Evolutionary conservation across 2,888 invertebrate genomes (phyloP), one percentile per base, ranked within the genome.

Genomic region (Stenchaetothrips biformis): DNA sequence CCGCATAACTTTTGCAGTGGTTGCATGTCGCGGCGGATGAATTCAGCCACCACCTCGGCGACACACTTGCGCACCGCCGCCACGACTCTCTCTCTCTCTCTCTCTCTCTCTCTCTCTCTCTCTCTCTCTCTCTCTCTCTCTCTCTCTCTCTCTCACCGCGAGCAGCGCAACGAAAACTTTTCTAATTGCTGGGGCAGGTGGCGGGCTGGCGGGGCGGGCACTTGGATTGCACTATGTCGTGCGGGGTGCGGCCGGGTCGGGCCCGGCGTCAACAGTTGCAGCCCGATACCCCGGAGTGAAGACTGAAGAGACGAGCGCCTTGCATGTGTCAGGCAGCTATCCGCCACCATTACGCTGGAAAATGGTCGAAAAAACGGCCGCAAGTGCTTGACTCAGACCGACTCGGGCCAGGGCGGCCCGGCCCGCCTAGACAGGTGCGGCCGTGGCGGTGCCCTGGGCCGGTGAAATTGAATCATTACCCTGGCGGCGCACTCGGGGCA

Each of bases 391-490:
- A 4, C 37, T 37, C 37, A 37, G 37, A n/a, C n/a, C n/a, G n/a
- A n/a, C n/a, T n/a, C n/a, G n/a, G n/a, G n/a, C n/a, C n/a, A n/a
- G n/a, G n/a, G n/a, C n/a, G n/a, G n/a, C n/a, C n/a, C n/a, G n/a
- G n/a, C n/a, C n/a, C n/a, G n/a, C 37, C 37, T 37, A 37, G 37
- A 37, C 37, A 37, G 37, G 37, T 37, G 37, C 37, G 37, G 37
- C 37, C 2, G 37, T 37, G 37, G 37, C n/a, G n/a, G n/a, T n/a
- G n/a, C 7, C n/a, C 67, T 9, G 21, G n/a, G 7, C 25, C 37
- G 21, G 25, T 21, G 21, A 25, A 21, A 74, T 74, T 74, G 67
- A 74, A 74, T 74, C 67, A 74, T 74, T 74, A 74, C 67, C 37
- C 37, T 37, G 37, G 2, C 37, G 37, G 2, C 4, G 37, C 37